Evolutionary conservation across 2,888 invertebrate species (phyloP).

Genomic region (Disparrhopalites patrizii): DNA sequence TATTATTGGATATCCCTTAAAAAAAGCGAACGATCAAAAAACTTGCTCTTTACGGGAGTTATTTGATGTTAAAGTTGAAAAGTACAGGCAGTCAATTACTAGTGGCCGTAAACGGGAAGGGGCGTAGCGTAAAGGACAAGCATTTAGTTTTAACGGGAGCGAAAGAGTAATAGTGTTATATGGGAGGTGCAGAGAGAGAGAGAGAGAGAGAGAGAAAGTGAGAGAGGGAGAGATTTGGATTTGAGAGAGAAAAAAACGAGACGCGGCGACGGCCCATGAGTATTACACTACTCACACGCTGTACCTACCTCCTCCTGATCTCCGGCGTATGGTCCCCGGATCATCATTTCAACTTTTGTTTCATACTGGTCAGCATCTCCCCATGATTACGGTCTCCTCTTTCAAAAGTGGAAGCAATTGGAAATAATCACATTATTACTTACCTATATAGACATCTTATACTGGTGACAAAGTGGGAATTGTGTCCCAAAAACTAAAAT

Average conservation of each 20-base stretch:
- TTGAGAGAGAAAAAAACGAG: no score
- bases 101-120: slow-evolving; percentile 26
- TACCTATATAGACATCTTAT: not conserved
- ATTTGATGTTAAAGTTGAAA: not conserved
- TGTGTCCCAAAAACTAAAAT: no score
- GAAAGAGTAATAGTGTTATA: slow-evolving; percentile 31
- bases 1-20: not conserved
- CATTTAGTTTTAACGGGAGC: slow-evolving; percentile 31
- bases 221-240: no score
- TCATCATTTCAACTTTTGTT: slow-evolving; percentile 31
- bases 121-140: slow-evolving; percentile 25
- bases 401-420: no score
- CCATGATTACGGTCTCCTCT: no score
- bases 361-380: slow-evolving; percentile 28
- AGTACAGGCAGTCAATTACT: slow-evolving; percentile 15
- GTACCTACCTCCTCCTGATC: slow-evolving; percentile 28
- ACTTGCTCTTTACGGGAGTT: slow-evolving; percentile 3
- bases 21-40: not conserved
- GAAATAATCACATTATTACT: not conserved
- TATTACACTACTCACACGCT: slow-evolving; percentile 20
- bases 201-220: no score
- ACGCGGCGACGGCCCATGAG: no score
- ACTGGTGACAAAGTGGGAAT: no score
- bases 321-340: slow-evolving; percentile 26
- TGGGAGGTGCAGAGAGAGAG: slow-evolving; percentile 32